phyloP scores from a whole-genome alignment of 1,140 invertebrate species.

The Formica exsecta region DNA sequence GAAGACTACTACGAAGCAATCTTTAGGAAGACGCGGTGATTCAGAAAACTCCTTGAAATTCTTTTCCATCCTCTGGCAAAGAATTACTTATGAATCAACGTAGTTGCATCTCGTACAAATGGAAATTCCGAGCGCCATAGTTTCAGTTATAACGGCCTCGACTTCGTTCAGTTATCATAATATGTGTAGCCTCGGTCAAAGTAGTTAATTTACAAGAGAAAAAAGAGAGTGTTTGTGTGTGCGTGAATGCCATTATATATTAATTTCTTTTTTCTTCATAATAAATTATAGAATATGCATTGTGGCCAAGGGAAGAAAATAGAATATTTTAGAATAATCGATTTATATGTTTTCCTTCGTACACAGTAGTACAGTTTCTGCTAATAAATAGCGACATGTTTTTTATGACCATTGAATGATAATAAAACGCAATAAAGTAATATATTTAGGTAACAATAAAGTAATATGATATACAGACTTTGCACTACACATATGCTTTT shows the following conservation, averaged over 20 bases:
- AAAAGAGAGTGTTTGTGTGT: neutral
- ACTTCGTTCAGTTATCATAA: neutral
- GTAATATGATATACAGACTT: too few species aligned
- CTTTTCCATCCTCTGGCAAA: neutral
- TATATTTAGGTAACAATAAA: neutral
- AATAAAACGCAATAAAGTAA: neutral
- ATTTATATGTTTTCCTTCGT: neutral
- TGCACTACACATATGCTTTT: neutral
- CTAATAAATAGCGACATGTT: neutral
- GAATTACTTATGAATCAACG: constrained; percentile 70
- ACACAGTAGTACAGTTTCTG: neutral
- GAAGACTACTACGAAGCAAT: constrained; percentile 27
- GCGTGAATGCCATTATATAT: neutral
- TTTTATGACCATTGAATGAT: neutral
- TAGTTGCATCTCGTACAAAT: constrained; percentile 48
- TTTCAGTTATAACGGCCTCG: constrained; percentile 2
- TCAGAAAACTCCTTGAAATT: constrained; percentile 66
- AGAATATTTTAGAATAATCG: neutral
- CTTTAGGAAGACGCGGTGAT: constrained; percentile 34
- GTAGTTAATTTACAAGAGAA: constrained; percentile 12
- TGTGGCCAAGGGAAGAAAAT: neutral
- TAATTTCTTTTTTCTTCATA: neutral
- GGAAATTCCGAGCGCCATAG: constrained; percentile 31
- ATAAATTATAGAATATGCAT: neutral
- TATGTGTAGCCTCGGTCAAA: neutral